phyloP scores from a whole-genome alignment of 1,140 invertebrate species.

The Drosophila nigrodunni region DNA sequence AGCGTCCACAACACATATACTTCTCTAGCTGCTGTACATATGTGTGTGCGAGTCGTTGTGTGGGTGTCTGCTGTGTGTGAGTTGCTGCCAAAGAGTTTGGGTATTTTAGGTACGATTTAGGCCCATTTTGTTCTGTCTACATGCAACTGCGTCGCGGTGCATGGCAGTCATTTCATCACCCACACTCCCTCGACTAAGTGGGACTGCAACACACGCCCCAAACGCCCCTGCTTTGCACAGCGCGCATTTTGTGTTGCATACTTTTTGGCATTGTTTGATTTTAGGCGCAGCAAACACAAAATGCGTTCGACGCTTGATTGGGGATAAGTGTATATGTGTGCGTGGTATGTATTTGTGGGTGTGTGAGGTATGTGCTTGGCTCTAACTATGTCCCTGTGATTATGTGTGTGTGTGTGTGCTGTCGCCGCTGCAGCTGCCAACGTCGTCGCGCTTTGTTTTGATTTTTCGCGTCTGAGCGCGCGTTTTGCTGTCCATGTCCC shows the following conservation, averaged over 20 bases:
- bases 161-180: neutral
- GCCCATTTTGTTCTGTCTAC: constrained; percentile 32
- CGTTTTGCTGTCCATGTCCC: constrained; percentile 56
- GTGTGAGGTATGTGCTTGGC: constrained; percentile 38
- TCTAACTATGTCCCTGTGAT: constrained; percentile 1
- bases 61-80: neutral
- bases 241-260: constrained; percentile 61
- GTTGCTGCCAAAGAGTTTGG: constrained; percentile 4
- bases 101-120: constrained; percentile 62
- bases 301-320: constrained; percentile 74
- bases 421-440: constrained; percentile 31
- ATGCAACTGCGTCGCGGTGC: constrained; percentile 31
- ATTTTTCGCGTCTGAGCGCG: constrained; percentile 82
- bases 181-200: neutral
- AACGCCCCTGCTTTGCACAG: constrained; percentile 3
- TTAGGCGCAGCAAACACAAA: constrained; percentile 74
- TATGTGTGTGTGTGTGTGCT: constrained; percentile 25
- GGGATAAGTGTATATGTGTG: constrained; percentile 20
- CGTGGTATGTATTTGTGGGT: constrained; percentile 16
- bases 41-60: constrained; percentile 5
- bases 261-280: constrained; percentile 79
- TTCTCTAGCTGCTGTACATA: neutral
- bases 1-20: constrained; percentile 39
- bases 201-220: constrained; percentile 1
- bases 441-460: constrained; percentile 81